Percentiles rank a stretch among this genome's conserved stretches.
Evolutionary conservation across 1,140 invertebrate species (phyloP).

Genomic region (Lepidurus couesii): DNA sequence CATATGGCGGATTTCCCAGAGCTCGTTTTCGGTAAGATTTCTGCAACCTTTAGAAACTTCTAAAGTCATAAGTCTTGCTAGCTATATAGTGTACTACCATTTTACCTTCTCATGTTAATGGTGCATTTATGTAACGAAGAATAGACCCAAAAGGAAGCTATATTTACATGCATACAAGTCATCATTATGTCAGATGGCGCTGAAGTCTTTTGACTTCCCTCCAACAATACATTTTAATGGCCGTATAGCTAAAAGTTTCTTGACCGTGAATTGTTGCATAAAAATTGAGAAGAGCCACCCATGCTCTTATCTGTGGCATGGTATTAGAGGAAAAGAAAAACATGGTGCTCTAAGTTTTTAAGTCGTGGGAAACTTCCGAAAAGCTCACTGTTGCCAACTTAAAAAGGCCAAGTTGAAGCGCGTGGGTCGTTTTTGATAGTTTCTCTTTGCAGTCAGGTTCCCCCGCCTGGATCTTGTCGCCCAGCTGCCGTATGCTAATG

Average conservation of each 20-base stretch:
- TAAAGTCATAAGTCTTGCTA: neutral
- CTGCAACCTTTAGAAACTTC: neutral
- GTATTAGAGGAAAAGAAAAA: neutral
- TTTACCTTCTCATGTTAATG: neutral
- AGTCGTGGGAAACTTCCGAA: neutral
- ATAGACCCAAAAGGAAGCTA: neutral
- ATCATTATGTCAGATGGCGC: neutral
- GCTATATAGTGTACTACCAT: neutral
- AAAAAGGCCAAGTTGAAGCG: neutral
- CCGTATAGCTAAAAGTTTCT: neutral
- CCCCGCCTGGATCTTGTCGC: conserved; percentile 16
- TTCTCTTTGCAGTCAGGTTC: conserved; percentile 12
- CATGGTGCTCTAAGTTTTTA: neutral
- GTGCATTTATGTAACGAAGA: neutral
- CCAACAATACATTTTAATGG: neutral
- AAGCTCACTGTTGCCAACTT: neutral
- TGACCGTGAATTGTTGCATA: conserved; percentile 5
- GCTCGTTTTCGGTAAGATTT: neutral
- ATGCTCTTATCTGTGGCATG: neutral
- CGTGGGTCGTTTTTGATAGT: conserved; percentile 13
- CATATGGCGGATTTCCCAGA: neutral
- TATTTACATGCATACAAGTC: neutral
- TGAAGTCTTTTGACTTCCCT: conserved; percentile 19
- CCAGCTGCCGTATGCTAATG: conserved; percentile 20
- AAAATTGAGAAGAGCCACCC: neutral